These are phyloP conservation scores for Busseola fusca DNA, from an alignment of 2,888 invertebrate genomes.

Conservation along the genomic window DNA sequence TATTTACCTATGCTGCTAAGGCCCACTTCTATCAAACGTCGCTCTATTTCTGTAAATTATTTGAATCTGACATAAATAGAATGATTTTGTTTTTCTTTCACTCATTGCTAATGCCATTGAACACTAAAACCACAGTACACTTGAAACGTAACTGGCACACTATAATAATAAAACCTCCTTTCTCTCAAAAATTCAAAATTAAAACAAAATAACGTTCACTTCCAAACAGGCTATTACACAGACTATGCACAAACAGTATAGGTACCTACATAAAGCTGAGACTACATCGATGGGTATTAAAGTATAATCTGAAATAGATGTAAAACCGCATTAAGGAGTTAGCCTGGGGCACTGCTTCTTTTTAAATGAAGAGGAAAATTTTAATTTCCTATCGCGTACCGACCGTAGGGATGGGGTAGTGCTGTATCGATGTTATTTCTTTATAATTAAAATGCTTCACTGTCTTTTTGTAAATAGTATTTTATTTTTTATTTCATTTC, in stretches of 20 bases:
- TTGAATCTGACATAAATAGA: background rate
- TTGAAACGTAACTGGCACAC: background rate
- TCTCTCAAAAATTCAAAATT: background rate
- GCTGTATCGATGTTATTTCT: slow-evolving; percentile 36
- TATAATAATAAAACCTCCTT: background rate
- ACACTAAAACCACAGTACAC: background rate
- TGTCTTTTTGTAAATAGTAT: background rate
- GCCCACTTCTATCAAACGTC: background rate
- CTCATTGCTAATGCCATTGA: background rate
- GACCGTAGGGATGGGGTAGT: slow-evolving; percentile 71
- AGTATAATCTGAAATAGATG: slow-evolving; percentile 76
- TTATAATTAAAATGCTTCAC: background rate
- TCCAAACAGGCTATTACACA: slow-evolving; percentile 14
- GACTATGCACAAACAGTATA: slow-evolving; percentile 23
- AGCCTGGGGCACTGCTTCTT: slow-evolving; percentile 86
- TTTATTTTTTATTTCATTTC: background rate
- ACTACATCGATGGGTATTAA: slow-evolving; percentile 60
- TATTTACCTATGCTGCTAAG: background rate
- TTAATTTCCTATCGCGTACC: slow-evolving; percentile 89
- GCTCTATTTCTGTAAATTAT: background rate
- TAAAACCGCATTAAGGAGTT: slow-evolving; percentile 86
- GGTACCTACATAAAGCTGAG: slow-evolving; percentile 34
- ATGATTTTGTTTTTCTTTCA: background rate
- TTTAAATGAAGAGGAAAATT: slow-evolving; percentile 89
- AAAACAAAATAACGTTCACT: slow-evolving; percentile 2